Evolutionary conservation across 2,797 vertebrate species (phyloP), one percentile per base, ranked within the genome.

Genomic region (Pterois miles): DNA sequence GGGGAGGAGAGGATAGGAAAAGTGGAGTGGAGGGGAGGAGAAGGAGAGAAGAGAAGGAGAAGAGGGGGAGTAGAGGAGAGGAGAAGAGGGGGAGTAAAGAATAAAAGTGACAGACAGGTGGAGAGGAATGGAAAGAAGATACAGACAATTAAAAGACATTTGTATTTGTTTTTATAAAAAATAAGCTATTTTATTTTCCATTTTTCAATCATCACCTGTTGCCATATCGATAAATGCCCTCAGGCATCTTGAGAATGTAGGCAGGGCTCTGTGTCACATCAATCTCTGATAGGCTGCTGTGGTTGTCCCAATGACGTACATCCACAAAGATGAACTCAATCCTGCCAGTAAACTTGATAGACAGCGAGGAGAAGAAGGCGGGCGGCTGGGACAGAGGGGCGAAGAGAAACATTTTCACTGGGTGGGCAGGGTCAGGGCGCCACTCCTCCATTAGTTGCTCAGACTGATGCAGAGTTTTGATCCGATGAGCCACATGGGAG

Each of bases 321-420:
- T 99, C 98, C 36, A 99, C 98, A 64, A 99, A 99, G 90, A 99
- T 97, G 92, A 99, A 99, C 82, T 99, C 97, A 2, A 99, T 98
- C 88, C 98, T 96, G n/a, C 98, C 98, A 0, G 98, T 99, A 86
- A 99, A 99, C 88, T 99, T 99, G 27, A 99, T 96, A 2, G 98
- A 99, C 31, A 99, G 95, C 0, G 98, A 96, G 8, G 98, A 99
- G 91, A 99, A 99, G 92, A 99, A 99, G 0, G 97, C 97, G 0
- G 98, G 98, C 0, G 98, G 98, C 90, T 98, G 97, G 59, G 97
- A 91, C 0, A 99, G 96, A 60, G 89, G 95, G 71, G 98, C 97
- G 58, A 99, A 99, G 43, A 99, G 93, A 75, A 98, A 99, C 91
- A 99, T 97, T 94, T 98, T 99, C 16, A 99, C 92, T 1, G 96